A percentile compares a stretch with the other conserved stretches of the same genome.
Conservation (phyloP, 2,797 vertebrate species). For the Sebastes trivittatus region DNA sequence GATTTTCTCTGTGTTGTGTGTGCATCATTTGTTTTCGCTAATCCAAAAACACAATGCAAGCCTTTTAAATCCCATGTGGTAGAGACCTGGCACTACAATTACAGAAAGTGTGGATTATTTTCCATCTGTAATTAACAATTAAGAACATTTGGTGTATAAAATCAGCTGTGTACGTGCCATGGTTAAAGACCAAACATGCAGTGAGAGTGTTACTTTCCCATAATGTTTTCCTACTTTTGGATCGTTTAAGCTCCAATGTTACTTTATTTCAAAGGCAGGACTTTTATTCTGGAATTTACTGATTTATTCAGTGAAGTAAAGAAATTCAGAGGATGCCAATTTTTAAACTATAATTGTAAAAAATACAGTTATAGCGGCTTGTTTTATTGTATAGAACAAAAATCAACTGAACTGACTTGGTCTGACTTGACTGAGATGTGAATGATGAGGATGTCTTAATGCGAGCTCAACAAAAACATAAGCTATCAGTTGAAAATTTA, state of each 20-base stretch:
- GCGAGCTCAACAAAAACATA: not conserved
- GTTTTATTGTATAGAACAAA: not conserved
- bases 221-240: not conserved
- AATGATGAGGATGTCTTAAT: not conserved
- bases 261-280: not conserved
- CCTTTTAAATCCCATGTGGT: not conserved
- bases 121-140: not conserved
- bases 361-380: not conserved
- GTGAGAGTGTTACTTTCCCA: not conserved
- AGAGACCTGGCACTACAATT: not conserved
- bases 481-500: not conserved
- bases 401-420: not conserved
- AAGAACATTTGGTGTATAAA: not conserved
- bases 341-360: not conserved
- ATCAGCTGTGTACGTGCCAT: not conserved
- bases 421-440: not conserved
- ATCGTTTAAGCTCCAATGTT: not conserved
- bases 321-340: not conserved
- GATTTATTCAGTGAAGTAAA: not conserved
- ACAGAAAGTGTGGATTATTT: not conserved
- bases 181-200: not conserved
- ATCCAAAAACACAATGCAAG: not conserved
- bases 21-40: no score
- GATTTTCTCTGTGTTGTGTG: not conserved
- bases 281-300: not conserved